phyloP scores from a whole-genome alignment of 30 jellyfish, hydroid and myxozoan species.

The Clytia hemisphaerica region DNA sequence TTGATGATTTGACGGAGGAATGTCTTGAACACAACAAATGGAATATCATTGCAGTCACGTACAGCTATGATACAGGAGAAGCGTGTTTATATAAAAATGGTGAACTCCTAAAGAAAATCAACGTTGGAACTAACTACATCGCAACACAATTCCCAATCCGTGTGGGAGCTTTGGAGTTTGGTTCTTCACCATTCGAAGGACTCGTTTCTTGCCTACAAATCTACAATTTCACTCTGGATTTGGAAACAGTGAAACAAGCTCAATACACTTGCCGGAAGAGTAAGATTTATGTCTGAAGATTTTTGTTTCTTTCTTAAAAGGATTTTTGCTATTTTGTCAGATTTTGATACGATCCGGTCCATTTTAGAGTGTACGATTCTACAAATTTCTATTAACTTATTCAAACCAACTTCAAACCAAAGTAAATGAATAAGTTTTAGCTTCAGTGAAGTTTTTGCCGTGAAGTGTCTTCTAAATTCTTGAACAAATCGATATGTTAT shows the following conservation, averaged over 20 bases:
- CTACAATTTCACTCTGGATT: not conserved
- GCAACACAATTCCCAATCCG: conserved; percentile 8
- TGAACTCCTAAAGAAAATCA: not conserved
- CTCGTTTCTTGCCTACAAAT: not conserved
- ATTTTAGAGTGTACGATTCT: no score
- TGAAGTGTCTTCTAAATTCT: no score
- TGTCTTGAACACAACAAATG: not conserved
- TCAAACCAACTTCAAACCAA: no score
- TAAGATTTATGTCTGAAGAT: no score
- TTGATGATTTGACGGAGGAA: no score
- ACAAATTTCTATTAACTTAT: no score
- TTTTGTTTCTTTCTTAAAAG: no score
- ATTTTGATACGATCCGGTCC: no score
- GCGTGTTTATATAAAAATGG: not conserved
- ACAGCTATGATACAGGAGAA: not conserved
- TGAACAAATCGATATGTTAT: no score
- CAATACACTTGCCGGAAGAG: not conserved
- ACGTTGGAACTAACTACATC: not conserved
- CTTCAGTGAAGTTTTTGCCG: no score
- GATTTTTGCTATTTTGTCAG: no score
- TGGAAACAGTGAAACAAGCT: not conserved
- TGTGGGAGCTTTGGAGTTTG: not conserved
- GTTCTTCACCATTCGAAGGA: not conserved
- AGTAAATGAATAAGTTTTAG: no score
- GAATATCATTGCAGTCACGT: conserved; percentile 9